Evolutionary conservation across 2,113 vertebrate species (phyloP).

Genomic region (Montifringilla adamsi): DNA sequence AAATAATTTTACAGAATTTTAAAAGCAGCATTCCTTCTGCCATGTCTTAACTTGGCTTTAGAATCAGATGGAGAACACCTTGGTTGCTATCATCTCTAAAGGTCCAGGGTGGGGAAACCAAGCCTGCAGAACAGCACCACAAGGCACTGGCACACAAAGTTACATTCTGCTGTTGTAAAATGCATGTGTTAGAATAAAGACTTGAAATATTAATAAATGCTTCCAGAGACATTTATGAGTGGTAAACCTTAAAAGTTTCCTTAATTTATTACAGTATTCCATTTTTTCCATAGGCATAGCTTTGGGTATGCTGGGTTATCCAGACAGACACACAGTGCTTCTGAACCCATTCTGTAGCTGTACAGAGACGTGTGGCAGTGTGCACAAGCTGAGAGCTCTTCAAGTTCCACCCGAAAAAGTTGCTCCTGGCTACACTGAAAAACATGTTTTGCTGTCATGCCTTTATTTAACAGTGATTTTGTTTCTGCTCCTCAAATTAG

Average conservation of each 20-base stretch:
- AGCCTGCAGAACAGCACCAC: not conserved
- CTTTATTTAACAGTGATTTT: not conserved
- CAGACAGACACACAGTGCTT: not conserved
- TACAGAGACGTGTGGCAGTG: not conserved
- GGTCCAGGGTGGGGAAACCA: not conserved
- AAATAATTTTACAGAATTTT: not conserved
- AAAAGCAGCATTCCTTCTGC: not conserved
- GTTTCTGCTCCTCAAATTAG: slow-evolving; percentile 25
- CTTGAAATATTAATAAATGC: slow-evolving; percentile 20
- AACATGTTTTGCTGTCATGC: not conserved
- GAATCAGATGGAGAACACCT: not conserved
- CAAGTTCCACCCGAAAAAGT: not conserved
- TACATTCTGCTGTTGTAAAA: not conserved
- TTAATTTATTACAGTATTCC: slow-evolving; percentile 43
- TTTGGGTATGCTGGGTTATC: not conserved
- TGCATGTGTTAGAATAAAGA: not conserved
- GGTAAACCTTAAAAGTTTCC: not conserved
- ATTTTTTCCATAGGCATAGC: not conserved
- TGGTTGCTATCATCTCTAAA: not conserved
- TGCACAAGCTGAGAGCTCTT: not conserved
- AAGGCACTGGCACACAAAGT: not conserved
- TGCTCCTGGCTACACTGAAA: not conserved
- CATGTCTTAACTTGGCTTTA: not conserved
- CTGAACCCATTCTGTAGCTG: not conserved
- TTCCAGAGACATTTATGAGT: slow-evolving; percentile 10